Percentiles rank a stretch among this genome's conserved stretches.
Conservation (phyloP, 2,797 vertebrate genomes). For the Cyprinella venusta region DNA sequence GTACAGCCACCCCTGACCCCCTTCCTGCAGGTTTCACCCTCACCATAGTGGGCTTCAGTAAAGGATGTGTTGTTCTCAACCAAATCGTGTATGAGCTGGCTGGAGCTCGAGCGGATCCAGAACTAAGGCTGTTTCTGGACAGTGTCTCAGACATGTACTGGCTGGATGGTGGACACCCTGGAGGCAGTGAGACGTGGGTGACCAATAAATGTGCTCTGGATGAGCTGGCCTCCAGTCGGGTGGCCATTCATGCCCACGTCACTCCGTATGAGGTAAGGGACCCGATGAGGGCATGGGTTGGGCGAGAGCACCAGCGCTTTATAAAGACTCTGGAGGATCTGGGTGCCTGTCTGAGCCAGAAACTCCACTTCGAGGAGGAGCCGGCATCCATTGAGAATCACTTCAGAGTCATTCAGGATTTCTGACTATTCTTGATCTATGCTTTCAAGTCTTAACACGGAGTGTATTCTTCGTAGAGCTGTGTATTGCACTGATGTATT, state of each 20-base stretch:
- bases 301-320: slow-evolving; percentile 89
- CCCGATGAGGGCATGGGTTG: slow-evolving; percentile 96
- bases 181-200: slow-evolving; percentile 95
- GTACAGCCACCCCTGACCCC: slow-evolving; percentile 54
- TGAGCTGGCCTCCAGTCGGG: slow-evolving; percentile 84
- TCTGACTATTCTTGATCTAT: slow-evolving; percentile 65
- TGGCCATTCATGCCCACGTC: slow-evolving; percentile 88
- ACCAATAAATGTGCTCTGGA: slow-evolving; percentile 84
- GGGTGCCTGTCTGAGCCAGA: slow-evolving; percentile 80
- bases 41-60: slow-evolving; percentile 94
- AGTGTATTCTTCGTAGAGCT: background rate
- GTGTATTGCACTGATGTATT: slow-evolving; percentile 31
- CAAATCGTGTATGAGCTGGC: slow-evolving; percentile 92
- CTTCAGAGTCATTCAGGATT: slow-evolving; percentile 91
- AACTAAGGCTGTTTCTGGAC: slow-evolving; percentile 78
- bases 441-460: slow-evolving; percentile 37
- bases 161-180: slow-evolving; percentile 96
- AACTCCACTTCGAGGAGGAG: slow-evolving; percentile 90
- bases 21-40: slow-evolving; percentile 75
- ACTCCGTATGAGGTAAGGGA: slow-evolving; percentile 96
- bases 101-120: slow-evolving; percentile 83
- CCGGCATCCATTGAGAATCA: slow-evolving; percentile 91
- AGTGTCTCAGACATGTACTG: slow-evolving; percentile 90
- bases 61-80: slow-evolving; percentile 98
- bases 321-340: slow-evolving; percentile 86